Evolutionary conservation across 2,888 invertebrate species (phyloP).

Genomic region (Agriopis aurantiaria): DNA sequence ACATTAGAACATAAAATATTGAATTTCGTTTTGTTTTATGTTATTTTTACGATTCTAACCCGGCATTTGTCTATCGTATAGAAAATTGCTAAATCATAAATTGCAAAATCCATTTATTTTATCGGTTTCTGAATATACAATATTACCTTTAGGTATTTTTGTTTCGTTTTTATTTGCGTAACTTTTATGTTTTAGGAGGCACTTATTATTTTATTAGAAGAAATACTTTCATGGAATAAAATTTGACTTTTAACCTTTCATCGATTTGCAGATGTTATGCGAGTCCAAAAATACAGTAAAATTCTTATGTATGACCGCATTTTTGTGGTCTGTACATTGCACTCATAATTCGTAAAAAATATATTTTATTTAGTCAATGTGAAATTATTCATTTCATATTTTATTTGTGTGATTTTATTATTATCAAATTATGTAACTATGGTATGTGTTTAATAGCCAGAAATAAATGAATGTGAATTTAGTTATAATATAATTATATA

Average conservation of each 20-base stretch:
- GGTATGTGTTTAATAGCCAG: no score
- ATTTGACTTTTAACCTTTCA: neutral
- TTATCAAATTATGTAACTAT: no score
- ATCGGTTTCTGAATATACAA: conserved; percentile 45
- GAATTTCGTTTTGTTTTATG: conserved; percentile 56
- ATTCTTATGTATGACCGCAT: no score
- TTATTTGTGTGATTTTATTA: no score
- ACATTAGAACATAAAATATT: conserved; percentile 49
- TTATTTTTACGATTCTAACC: conserved; percentile 61
- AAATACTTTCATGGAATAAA: conserved; percentile 1
- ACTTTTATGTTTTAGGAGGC: conserved; percentile 27
- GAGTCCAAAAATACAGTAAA: no score
- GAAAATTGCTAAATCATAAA: conserved; percentile 70
- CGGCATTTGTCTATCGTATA: conserved; percentile 61
- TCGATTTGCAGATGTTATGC: neutral
- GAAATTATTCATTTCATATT: no score
- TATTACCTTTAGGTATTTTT: conserved; percentile 37
- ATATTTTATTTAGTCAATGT: no score
- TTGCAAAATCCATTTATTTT: conserved; percentile 61
- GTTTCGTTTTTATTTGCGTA: conserved; percentile 33
- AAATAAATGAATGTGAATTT: no score
- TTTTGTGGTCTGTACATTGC: no score
- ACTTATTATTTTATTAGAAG: conserved; percentile 1
- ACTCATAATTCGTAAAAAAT: no score
- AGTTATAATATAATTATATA: no score